Percentiles rank a stretch among this genome's conserved stretches.
phyloP scores from a whole-genome alignment of 2,888 invertebrate species.

The Allolobophora icterica region DNA sequence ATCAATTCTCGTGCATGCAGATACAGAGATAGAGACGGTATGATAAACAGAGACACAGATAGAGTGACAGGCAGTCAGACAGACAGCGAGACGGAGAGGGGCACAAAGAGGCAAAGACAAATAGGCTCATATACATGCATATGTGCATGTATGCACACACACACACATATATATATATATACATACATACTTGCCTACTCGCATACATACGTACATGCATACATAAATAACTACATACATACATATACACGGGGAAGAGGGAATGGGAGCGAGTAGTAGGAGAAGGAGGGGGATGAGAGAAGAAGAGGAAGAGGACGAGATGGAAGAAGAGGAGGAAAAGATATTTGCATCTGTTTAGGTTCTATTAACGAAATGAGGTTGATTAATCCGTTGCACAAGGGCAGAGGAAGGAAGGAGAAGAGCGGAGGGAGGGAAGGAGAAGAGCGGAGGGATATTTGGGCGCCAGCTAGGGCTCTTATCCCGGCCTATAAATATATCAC shows the following conservation, averaged over 20 bases:
- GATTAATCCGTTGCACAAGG: background rate
- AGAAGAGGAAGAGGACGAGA: too few relatives aligned
- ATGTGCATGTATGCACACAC: too few relatives aligned
- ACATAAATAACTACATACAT: too few relatives aligned
- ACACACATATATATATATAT: too few relatives aligned
- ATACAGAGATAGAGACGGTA: background rate
- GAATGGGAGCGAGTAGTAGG: too few relatives aligned
- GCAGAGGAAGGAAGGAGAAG: background rate
- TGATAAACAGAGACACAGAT: background rate
- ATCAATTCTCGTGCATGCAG: background rate
- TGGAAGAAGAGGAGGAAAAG: background rate
- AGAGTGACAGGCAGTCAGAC: conserved; percentile 5
- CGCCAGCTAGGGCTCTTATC: background rate
- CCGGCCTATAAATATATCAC: background rate
- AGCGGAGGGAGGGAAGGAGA: background rate
- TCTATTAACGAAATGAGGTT: conserved; percentile 10
- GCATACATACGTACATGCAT: too few relatives aligned
- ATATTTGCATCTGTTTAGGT: background rate
- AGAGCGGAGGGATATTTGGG: background rate
- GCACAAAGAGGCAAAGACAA: background rate
- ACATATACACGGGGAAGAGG: too few relatives aligned
- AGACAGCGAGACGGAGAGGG: conserved; percentile 22
- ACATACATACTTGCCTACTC: too few relatives aligned
- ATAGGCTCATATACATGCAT: too few relatives aligned
- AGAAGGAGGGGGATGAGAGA: too few relatives aligned